These are phyloP conservation scores for Hirtodrosophila cameraria DNA, from an alignment of 2,888 invertebrate genomes.

Conservation along the genomic window DNA sequence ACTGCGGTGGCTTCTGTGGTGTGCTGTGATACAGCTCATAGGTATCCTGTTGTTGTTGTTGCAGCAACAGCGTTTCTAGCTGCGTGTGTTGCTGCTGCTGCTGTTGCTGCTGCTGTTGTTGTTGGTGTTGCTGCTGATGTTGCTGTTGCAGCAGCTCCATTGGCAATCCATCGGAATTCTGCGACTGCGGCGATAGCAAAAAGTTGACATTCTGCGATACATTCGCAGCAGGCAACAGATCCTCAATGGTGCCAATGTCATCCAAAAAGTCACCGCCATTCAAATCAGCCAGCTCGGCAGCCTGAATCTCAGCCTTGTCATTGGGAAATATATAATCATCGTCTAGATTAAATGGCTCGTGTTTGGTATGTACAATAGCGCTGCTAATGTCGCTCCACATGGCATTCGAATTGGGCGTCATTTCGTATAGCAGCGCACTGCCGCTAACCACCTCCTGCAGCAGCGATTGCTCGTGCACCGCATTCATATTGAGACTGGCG, in stretches of 20 bases:
- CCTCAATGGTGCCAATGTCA: constrained; percentile 92
- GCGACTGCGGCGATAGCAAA: constrained; percentile 76
- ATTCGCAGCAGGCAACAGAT: constrained; percentile 85
- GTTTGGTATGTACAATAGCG: constrained; percentile 84
- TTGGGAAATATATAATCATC: constrained; percentile 96
- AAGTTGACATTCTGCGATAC: constrained; percentile 71
- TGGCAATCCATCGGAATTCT: constrained; percentile 75
- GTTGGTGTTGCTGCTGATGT: constrained; percentile 64
- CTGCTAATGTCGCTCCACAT: constrained; percentile 84
- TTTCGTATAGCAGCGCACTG: constrained; percentile 73
- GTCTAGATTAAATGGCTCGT: constrained; percentile 90
- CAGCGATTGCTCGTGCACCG: constrained; percentile 54
- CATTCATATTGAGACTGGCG: constrained; percentile 58
- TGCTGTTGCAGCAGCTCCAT: constrained; percentile 81
- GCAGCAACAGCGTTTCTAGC: constrained; percentile 62
- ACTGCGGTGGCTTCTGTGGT: constrained; percentile 81
- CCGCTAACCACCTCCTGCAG: constrained; percentile 50
- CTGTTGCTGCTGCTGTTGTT: no score
- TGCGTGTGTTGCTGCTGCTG: constrained; percentile 56
- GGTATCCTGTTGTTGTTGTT: constrained; percentile 58
- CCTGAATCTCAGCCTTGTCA: constrained; percentile 93
- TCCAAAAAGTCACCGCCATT: constrained; percentile 92
- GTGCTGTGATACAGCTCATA: constrained; percentile 84
- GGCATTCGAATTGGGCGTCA: constrained; percentile 81
- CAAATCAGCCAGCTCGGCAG: constrained; percentile 93